These are phyloP conservation scores for Cheilosia vulpina DNA, from an alignment of 2,888 invertebrate genomes.

Conservation along the genomic window DNA sequence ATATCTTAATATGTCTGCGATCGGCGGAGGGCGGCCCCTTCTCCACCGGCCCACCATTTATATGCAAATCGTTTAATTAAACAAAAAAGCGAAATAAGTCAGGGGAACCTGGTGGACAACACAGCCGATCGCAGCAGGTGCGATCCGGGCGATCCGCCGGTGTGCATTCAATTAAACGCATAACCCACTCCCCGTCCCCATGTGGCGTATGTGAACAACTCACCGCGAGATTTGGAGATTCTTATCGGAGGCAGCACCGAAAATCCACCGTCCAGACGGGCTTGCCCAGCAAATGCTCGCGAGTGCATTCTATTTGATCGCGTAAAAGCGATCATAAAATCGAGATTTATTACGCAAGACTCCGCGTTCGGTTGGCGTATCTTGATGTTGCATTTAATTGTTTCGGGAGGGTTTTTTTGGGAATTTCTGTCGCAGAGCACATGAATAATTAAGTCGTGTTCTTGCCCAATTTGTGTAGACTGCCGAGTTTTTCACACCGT, in stretches of 20 bases:
- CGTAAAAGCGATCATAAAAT: constrained; percentile 70
- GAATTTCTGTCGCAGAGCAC: neutral
- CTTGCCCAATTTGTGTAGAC: constrained; percentile 53
- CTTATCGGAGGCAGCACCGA: constrained; percentile 38
- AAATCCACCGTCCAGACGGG: constrained; percentile 11
- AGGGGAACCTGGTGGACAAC: constrained; percentile 21
- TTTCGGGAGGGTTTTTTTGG: constrained; percentile 23
- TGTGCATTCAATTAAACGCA: constrained; percentile 71
- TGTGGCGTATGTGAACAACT: constrained; percentile 54
- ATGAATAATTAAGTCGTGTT: constrained; percentile 54
- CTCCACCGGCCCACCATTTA: constrained; percentile 49
- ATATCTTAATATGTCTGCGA: constrained; percentile 64
- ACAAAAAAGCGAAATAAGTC: constrained; percentile 18
- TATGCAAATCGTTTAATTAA: constrained; percentile 71
- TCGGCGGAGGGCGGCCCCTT: constrained; percentile 15
- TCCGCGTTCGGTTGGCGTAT: constrained; percentile 38
- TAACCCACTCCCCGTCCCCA: constrained; percentile 46
- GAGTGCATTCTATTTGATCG: constrained; percentile 64
- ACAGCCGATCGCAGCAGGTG: constrained; percentile 62
- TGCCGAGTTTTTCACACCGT: constrained; percentile 26
- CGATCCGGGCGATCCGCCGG: constrained; percentile 28
- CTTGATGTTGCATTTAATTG: constrained; percentile 61
- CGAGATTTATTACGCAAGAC: constrained; percentile 64
- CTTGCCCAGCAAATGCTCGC: constrained; percentile 7
- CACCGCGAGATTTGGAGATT: constrained; percentile 50